A percentile compares a stretch with the other conserved stretches of the same genome.
Evolutionary conservation across 1,140 invertebrate genomes (phyloP).

Genomic region (Caenorhabditis latens): DNA sequence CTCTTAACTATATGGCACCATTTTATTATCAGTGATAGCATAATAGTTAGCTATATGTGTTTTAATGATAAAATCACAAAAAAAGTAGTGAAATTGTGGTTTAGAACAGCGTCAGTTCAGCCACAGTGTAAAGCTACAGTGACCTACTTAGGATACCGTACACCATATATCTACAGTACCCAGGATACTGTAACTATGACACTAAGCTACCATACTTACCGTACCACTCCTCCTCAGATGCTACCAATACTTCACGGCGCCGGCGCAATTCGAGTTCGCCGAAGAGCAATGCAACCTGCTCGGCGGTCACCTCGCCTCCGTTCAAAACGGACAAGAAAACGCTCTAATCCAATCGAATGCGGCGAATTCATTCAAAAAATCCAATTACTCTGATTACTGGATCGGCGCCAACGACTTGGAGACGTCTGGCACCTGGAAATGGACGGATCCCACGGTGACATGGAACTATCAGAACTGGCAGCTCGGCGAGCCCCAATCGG

Average conservation of each 20-base stretch:
- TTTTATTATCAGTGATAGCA: neutral
- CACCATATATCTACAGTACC: too few relatives aligned
- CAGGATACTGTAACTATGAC: too few relatives aligned
- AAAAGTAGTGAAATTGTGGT: neutral
- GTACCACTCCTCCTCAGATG: too few relatives aligned
- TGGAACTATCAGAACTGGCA: conserved; percentile 53
- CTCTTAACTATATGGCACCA: conserved; percentile 10
- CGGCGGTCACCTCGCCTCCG: neutral
- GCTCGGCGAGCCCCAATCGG: conserved; percentile 36
- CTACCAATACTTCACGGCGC: conserved; percentile 36
- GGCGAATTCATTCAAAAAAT: conserved; percentile 18
- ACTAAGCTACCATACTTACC: too few relatives aligned
- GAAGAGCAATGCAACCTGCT: conserved; percentile 9
- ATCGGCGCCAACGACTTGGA: conserved; percentile 57
- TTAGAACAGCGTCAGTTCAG: neutral
- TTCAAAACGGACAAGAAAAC: conserved; percentile 33
- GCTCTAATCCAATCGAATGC: conserved; percentile 8
- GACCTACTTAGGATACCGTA: too few relatives aligned
- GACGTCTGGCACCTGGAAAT: conserved; percentile 53
- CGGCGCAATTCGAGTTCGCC: conserved; percentile 29
- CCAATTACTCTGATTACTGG: conserved; percentile 50
- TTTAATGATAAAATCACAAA: neutral
- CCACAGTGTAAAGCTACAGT: neutral
- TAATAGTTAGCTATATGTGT: neutral
- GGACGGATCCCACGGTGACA: conserved; percentile 41